These are phyloP conservation scores for Vidua macroura DNA, from an alignment of 2,113 vertebrate genomes.

Conservation along the genomic window DNA sequence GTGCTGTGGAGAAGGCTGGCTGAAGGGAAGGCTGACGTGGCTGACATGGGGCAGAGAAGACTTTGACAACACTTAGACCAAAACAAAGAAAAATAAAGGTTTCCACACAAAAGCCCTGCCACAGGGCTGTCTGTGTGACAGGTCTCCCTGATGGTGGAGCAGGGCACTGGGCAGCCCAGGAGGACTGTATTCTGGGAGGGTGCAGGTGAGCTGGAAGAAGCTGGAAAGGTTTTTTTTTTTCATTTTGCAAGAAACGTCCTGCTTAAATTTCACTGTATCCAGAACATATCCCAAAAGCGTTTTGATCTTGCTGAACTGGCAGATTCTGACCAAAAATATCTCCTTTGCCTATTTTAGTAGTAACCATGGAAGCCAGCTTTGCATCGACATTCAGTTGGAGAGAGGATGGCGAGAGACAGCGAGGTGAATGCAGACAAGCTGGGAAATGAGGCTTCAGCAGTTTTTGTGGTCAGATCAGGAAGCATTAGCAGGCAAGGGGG, in stretches of 20 bases:
- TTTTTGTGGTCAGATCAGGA: background rate
- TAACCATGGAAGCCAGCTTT: constrained; percentile 62
- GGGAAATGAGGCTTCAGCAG: background rate
- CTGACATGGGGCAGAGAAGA: background rate
- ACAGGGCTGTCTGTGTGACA: background rate
- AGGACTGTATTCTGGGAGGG: background rate
- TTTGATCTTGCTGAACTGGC: constrained; percentile 54
- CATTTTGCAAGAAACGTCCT: background rate
- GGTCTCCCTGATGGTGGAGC: background rate
- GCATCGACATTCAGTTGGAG: background rate
- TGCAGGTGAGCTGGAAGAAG: background rate
- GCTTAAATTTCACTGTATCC: constrained; percentile 14
- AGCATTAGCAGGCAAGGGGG: background rate
- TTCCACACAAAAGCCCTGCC: background rate
- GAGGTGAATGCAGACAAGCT: constrained; percentile 12
- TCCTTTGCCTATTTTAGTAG: constrained; percentile 56
- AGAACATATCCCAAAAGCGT: constrained; percentile 30
- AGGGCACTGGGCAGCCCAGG: background rate
- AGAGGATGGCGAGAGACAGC: background rate
- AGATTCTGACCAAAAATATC: constrained; percentile 63
- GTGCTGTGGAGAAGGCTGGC: background rate
- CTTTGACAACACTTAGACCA: background rate
- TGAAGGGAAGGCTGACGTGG: background rate
- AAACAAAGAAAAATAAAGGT: background rate
- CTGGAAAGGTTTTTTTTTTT: background rate